Evolutionary conservation across 1,140 invertebrate species (phyloP).

Genomic region (Drosophila sturtevanti): DNA sequence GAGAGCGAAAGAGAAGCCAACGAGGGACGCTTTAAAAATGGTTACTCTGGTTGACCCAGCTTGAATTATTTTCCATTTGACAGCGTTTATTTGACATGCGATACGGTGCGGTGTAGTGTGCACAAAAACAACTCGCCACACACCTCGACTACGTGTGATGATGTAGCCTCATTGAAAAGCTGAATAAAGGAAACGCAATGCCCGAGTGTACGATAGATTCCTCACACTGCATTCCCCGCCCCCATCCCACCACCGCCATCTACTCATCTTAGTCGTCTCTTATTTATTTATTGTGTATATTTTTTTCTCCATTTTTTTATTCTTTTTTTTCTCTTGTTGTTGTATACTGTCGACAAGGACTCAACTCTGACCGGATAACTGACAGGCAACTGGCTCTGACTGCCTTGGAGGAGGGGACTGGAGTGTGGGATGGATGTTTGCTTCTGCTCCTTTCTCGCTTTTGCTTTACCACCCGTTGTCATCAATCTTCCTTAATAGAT

Average conservation of each 20-base stretch:
- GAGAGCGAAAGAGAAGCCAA: conserved; percentile 10
- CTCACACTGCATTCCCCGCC: conserved; percentile 1
- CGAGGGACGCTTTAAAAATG: conserved; percentile 43
- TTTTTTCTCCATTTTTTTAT: conserved; percentile 14
- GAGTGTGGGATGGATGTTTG: background rate
- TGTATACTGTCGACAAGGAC: conserved; percentile 26
- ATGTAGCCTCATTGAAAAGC: conserved; percentile 16
- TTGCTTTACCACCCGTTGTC: conserved; percentile 48
- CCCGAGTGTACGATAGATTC: conserved; percentile 53
- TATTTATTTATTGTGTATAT: conserved; percentile 65
- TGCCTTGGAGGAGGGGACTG: conserved; percentile 17
- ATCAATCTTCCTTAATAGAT: conserved; percentile 82
- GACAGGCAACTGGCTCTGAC: conserved; percentile 26
- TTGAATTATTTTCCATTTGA: conserved; percentile 70
- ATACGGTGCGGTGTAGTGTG: conserved; percentile 34
- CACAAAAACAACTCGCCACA: conserved; percentile 34
- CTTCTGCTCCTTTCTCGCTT: conserved; percentile 20
- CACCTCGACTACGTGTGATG: conserved; percentile 56
- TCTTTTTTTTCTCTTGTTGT: conserved; percentile 13
- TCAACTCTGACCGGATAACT: conserved; percentile 30
- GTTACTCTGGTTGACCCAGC: conserved; percentile 28
- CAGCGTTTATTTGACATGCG: conserved; percentile 62
- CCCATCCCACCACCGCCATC: background rate
- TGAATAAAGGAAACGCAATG: conserved; percentile 48
- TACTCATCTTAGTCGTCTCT: conserved; percentile 8